phyloP scores from a whole-genome alignment of 1,140 invertebrate genomes.

The Bombyx mandarina region DNA sequence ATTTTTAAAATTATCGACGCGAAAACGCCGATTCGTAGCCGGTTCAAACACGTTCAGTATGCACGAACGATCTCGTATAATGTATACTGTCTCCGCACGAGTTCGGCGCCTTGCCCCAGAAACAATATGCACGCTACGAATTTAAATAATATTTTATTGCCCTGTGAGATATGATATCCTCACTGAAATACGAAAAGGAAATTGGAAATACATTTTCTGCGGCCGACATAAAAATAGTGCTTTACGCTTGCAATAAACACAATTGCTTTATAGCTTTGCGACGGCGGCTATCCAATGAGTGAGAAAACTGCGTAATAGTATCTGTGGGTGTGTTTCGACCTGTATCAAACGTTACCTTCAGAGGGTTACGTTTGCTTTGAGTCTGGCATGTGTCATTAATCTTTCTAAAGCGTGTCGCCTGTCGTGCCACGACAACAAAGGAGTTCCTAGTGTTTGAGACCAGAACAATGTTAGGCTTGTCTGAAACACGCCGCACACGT shows the following conservation, averaged over 20 bases:
- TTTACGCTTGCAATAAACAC: too few species aligned
- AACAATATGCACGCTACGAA: constrained; percentile 23
- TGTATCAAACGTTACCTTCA: too few species aligned
- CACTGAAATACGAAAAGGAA: constrained; percentile 20
- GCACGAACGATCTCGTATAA: constrained; percentile 11
- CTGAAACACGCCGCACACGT: constrained; percentile 1
- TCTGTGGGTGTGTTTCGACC: too few species aligned
- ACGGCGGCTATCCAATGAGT: too few species aligned
- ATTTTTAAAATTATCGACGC: constrained; percentile 1
- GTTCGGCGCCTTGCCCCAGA: constrained; percentile 8
- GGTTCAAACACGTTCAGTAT: constrained; percentile 7
- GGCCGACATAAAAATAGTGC: background rate
- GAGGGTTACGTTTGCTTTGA: constrained; percentile 1
- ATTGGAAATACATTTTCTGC: constrained; percentile 24
- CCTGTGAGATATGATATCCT: constrained; percentile 18
- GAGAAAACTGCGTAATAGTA: too few species aligned
- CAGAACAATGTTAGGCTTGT: constrained; percentile 3
- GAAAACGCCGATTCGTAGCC: constrained; percentile 7
- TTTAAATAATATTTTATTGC: constrained; percentile 31
- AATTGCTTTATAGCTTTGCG: too few species aligned
- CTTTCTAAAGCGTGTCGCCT: constrained; percentile 1
- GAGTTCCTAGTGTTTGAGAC: constrained; percentile 1
- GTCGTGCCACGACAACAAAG: constrained; percentile 2
- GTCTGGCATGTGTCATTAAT: constrained; percentile 4
- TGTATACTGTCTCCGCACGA: constrained; percentile 4